Conservation (phyloP, 2,888 invertebrate species). For the Noctuana brunneofusca region DNA sequence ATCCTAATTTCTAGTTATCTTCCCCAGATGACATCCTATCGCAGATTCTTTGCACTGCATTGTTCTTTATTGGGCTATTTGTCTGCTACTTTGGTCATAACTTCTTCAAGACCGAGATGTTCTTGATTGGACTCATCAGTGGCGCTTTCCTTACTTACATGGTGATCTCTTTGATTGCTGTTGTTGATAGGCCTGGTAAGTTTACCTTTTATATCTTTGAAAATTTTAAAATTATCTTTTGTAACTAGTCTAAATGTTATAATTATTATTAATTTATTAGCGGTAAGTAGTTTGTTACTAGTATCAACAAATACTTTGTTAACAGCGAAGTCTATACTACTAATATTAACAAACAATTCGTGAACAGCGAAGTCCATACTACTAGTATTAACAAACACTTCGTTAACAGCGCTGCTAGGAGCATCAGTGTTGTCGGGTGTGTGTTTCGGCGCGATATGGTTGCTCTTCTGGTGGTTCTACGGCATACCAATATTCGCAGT, state of each 20-base stretch:
- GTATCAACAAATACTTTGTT: no score
- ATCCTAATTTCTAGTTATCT: not conserved
- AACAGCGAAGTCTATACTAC: no score
- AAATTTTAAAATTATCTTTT: not conserved
- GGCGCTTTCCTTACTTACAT: slow-evolving; percentile 83
- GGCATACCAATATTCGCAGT: slow-evolving; percentile 85
- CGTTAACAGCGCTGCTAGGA: slow-evolving; percentile 71
- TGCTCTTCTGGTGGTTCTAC: slow-evolving; percentile 84
- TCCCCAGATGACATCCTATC: slow-evolving; percentile 72
- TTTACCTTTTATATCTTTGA: not conserved
- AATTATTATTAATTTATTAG: no score
- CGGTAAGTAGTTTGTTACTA: no score
- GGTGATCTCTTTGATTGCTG: slow-evolving; percentile 57
- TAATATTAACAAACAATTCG: no score
- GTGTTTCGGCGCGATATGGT: slow-evolving; percentile 83
- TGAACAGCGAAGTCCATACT: no score
- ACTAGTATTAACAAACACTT: not conserved
- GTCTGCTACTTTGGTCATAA: slow-evolving; percentile 85
- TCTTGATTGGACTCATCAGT: slow-evolving; percentile 82
- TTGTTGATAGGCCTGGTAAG: slow-evolving; percentile 49
- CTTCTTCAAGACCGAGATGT: slow-evolving; percentile 84
- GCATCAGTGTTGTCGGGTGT: slow-evolving; percentile 80
- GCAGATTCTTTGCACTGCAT: slow-evolving; percentile 74
- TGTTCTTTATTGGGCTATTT: slow-evolving; percentile 84
- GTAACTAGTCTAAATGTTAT: no score